A percentile compares a stretch with the other conserved stretches of the same genome.
Evolutionary conservation across 2,113 vertebrate species (phyloP).

Genomic region (Cheirogaleus medius): DNA sequence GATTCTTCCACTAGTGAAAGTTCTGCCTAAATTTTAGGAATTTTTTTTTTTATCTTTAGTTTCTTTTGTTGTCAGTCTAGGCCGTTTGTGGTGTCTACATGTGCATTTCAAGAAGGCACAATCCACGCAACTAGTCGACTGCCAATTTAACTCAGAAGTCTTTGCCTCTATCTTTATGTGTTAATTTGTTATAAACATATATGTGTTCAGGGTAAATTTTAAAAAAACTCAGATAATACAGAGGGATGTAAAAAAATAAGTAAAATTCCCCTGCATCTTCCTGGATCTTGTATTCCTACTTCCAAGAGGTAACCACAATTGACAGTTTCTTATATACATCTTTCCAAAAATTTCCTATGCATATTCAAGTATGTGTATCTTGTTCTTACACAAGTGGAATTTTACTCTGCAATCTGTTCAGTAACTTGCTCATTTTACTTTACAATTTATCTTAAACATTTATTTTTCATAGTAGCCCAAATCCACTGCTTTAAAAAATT

Average conservation of each 20-base stretch:
- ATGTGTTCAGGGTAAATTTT: not conserved
- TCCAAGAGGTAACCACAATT: not conserved
- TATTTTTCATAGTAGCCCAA: not conserved
- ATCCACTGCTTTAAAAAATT: not conserved
- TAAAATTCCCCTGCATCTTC: not conserved
- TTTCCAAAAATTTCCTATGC: not conserved
- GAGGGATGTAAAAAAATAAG: not conserved
- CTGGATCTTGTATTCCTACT: not conserved
- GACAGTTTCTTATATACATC: not conserved
- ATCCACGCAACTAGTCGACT: not conserved
- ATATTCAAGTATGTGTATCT: not conserved
- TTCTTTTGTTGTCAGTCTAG: not conserved
- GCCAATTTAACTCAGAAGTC: not conserved
- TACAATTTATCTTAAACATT: not conserved
- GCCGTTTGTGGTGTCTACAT: not conserved
- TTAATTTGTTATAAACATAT: not conserved
- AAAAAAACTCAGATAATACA: not conserved
- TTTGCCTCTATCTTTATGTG: not conserved
- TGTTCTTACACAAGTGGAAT: not conserved
- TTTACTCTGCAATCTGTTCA: slow-evolving; percentile 2
- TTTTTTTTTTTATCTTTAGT: not conserved
- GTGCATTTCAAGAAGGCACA: not conserved
- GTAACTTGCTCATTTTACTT: slow-evolving; percentile 15
- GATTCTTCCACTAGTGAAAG: not conserved
- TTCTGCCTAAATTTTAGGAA: not conserved